These are phyloP conservation scores for Mustela lutreola DNA, from an alignment of 2,113 vertebrate species.

Conservation along the genomic window DNA sequence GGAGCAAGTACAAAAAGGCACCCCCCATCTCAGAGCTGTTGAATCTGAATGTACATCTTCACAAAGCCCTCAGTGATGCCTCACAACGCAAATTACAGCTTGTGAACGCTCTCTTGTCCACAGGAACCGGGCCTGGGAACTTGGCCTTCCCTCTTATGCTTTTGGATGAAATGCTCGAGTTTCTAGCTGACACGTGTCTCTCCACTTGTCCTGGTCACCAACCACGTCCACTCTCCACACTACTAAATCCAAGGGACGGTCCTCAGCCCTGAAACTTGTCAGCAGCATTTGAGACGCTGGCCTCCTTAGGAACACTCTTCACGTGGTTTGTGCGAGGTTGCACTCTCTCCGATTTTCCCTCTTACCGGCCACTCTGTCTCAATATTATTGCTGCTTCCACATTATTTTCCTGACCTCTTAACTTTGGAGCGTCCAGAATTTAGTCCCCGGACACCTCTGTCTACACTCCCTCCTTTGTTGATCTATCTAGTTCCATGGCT, in stretches of 20 bases:
- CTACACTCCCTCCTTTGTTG: background rate
- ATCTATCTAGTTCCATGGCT: background rate
- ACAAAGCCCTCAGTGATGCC: background rate
- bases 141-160: background rate
- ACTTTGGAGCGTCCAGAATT: background rate
- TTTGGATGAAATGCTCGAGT: background rate
- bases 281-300: background rate
- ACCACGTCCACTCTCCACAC: background rate
- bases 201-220: background rate
- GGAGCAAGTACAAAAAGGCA: background rate
- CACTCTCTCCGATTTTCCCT: background rate
- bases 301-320: background rate
- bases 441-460: background rate
- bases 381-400: background rate
- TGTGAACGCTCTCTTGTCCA: background rate
- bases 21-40: background rate
- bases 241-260: background rate
- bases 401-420: constrained; percentile 30
- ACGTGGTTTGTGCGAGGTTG: background rate
- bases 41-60: background rate
- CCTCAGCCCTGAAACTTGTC: background rate
- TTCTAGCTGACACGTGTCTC: background rate
- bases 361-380: background rate
- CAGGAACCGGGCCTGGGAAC: background rate
- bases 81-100: background rate